Conservation (phyloP, 2,113 vertebrate species). For the Catharus fuscescens region DNA sequence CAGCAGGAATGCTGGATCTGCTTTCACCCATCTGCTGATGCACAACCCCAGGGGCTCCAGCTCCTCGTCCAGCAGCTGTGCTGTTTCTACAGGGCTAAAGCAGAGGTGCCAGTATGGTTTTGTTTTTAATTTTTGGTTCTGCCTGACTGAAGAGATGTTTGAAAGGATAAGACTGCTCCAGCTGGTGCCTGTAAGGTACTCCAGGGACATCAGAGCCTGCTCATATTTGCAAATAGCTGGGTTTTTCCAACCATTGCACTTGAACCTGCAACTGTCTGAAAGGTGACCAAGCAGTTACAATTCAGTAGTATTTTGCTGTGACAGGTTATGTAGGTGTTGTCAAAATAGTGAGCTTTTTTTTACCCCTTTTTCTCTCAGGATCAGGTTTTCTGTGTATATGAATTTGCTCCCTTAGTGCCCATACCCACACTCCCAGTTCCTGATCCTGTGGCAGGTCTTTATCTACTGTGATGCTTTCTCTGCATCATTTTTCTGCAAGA, state of each 20-base stretch:
- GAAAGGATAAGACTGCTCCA: slow-evolving; percentile 3
- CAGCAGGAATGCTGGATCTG: not conserved
- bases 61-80: not conserved
- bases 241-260: slow-evolving; percentile 11
- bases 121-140: not conserved
- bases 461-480: not conserved
- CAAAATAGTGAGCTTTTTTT: not conserved
- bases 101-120: slow-evolving; percentile 13
- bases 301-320: not conserved
- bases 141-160: not conserved
- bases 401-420: not conserved
- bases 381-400: not conserved
- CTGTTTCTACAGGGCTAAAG: slow-evolving; percentile 29
- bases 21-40: not conserved
- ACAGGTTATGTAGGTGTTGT: not conserved
- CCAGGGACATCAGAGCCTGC: not conserved
- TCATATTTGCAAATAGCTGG: not conserved
- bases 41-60: not conserved
- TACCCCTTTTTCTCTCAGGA: not conserved
- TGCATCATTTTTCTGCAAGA: not conserved
- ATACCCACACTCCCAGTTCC: not conserved
- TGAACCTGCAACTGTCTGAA: not conserved
- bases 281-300: not conserved
- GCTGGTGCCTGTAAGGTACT: not conserved
- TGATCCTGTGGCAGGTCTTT: not conserved